Conservation (phyloP, 2,113 vertebrate genomes). For the Bolborhynchus lineola region DNA sequence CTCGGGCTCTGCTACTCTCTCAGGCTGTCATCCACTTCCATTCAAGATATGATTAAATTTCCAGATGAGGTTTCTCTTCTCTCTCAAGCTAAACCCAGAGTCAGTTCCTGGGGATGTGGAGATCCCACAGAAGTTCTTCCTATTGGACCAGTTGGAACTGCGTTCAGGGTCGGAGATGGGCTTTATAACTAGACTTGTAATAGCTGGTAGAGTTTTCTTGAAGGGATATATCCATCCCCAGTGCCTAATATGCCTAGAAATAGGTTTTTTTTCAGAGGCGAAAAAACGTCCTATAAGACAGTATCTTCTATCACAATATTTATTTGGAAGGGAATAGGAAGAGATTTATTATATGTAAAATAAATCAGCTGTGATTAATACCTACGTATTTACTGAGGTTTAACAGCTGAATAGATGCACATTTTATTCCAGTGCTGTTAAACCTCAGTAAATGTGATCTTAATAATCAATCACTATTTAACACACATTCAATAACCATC, state of each 20-base stretch:
- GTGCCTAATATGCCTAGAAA: not conserved
- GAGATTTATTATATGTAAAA: conserved; percentile 16
- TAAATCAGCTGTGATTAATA: conserved; percentile 19
- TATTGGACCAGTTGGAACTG: not conserved
- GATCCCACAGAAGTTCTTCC: not conserved
- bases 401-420: conserved; percentile 31
- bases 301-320: not conserved
- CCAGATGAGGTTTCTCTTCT: not conserved
- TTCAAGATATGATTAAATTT: not conserved
- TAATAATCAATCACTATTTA: conserved; percentile 53
- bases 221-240: not conserved
- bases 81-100: not conserved
- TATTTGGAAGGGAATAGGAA: not conserved
- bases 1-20: not conserved
- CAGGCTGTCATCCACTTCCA: not conserved
- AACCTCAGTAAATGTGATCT: conserved; percentile 13
- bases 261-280: not conserved
- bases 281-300: not conserved
- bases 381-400: not conserved
- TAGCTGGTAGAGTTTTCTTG: not conserved
- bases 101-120: not conserved
- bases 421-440: conserved; percentile 36
- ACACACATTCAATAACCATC: not conserved
- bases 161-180: not conserved
- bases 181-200: not conserved